Percentiles rank a stretch among this genome's conserved stretches.
phyloP scores from a whole-genome alignment of 2,797 vertebrate species.

The Hoplostethus atlanticus region DNA sequence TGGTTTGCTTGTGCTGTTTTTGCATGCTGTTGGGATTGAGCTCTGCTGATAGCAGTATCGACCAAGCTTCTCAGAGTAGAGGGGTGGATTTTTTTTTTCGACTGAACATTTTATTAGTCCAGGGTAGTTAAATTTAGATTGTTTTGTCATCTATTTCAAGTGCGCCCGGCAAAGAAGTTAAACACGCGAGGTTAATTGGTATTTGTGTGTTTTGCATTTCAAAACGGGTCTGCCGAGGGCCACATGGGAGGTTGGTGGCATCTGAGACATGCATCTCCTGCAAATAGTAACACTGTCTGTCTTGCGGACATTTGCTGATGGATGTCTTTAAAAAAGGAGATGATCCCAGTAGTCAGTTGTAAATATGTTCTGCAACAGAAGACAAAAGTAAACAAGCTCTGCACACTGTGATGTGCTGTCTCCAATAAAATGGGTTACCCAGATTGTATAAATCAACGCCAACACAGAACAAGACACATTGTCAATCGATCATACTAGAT shows the following conservation, averaged over 20 bases:
- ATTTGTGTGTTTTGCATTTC: neutral
- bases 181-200: neutral
- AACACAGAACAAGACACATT: neutral
- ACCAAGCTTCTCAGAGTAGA: conserved; percentile 71
- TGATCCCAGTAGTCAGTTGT: neutral
- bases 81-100: neutral
- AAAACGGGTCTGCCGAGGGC: no score
- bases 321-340: neutral
- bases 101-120: neutral
- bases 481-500: neutral
- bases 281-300: neutral
- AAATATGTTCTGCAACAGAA: neutral
- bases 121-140: neutral
- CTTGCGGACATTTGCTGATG: neutral
- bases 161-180: neutral
- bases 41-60: conserved; percentile 35
- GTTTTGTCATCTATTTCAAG: neutral
- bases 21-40: conserved; percentile 73
- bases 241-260: neutral
- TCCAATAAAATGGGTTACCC: neutral
- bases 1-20: conserved; percentile 68
- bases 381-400: neutral
- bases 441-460: neutral
- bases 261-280: neutral
- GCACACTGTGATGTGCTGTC: neutral